Base-by-base conservation (phyloP, 2,888 invertebrate species). In the Drosophila setosimentum region DNA sequence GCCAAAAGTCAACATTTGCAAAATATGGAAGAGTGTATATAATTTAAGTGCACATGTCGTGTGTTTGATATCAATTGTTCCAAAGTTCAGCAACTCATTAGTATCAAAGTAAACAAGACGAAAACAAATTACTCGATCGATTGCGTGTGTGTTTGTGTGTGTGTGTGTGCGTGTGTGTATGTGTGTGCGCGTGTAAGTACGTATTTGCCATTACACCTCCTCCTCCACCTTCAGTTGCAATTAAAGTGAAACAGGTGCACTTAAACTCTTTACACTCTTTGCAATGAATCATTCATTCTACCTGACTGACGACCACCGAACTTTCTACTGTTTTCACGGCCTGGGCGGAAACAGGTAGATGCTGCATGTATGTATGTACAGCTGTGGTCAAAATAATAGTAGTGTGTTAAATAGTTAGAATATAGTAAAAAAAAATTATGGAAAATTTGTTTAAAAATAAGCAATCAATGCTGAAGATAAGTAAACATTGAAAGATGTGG, bases 281-380 rank as follows among this genome's bases (percentile, higher is more conserved):
- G 21, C 29, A 72, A 27, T 61, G 35, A 48, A 65, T 77, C 72
- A 53, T 57, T 69, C 48, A 65, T 27, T 50, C 50, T 49, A 49
- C 49, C 27, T 49, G 49, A 10, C 49, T 49, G 49, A 18, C 27
- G 45, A 10, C 42, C 45, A 48, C n/a, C 65, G 59, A 75, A 78
- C 75, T 75, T 75, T 75, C 75, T 75, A 75, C 65, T 49, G 29
- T 45, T 45, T 13, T 4, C 18, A 49, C 49, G 32, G 27, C 1
- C 10, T n/a, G 53, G 21, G 37, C 48, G 21, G 51, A 29, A 77
- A 58, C 78, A 78, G 66, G 66, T 75, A 64, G n/a, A 55, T 21
- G 18, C 13, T 33, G 48, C 37, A 30, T 27, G 32, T 53, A 6
- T 24, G 35, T 29, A 29, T 11, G 32, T 16, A 40, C 16, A 18